Evolutionary conservation across 2,888 invertebrate species (phyloP), one percentile per base, ranked within the genome.

Genomic region (Hemithea aestivaria): DNA sequence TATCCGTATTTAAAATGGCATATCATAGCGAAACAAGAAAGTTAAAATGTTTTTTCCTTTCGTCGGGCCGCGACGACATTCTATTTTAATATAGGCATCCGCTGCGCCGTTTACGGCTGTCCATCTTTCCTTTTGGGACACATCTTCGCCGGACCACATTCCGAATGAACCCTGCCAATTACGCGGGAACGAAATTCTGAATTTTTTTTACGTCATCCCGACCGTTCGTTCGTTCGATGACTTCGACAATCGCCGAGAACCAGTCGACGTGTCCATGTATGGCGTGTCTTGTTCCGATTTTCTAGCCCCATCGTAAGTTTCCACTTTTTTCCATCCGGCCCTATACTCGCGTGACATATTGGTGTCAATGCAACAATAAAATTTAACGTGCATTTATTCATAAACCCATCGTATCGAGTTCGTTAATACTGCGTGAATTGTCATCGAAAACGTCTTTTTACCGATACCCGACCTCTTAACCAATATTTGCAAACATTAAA

Each of bases 331-430:
- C 55, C 53, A 41, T 37, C 48, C 52, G 56, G 53, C 64, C 67
- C 67, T 66, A 63, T 67, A 52, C 53, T 53, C 51, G 53, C 52
- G 59, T 70, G 74, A 77, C 70, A 63, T 73, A 77, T 81, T 67
- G 78, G 78, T 85, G 84, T 80, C 83, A 81, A 74, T 75, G 74
- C 69, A 76, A 77, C 74, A 78, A 81, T 83, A 81, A 82, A 80
- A 75, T 72, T 79, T 72, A 50, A 75, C 68, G 68, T 76, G 62
- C 56, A 73, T 75, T 75, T 78, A 75, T 76, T 74, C 67, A 68
- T 71, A 66, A 73, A 62, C 51, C 47, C 47, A 55, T 53, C 51
- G 46, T 35, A 59, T 64, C 56, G 48, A 52, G 61, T 66, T 66
- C 36, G 36, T 41, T 66, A 61, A 66, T 58, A 47, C 58, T 49